A percentile compares a stretch with the other conserved stretches of the same genome.
Evolutionary conservation across 1,140 invertebrate species (phyloP).

Genomic region (Augochlora pura): DNA sequence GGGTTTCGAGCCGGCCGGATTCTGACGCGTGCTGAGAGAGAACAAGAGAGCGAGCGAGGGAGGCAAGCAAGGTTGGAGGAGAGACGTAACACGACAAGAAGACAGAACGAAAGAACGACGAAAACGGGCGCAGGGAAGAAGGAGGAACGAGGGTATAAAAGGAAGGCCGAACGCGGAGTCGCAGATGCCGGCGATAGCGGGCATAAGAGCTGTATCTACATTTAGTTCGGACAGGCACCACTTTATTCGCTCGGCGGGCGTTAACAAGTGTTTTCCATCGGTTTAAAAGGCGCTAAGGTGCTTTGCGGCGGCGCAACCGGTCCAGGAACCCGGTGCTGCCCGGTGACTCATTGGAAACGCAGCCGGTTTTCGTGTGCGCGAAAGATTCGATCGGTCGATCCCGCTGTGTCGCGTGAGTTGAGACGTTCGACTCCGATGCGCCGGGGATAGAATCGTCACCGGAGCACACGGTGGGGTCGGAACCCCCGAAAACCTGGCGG

Average conservation of each 20-base stretch:
- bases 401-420: background rate
- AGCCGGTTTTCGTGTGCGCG: slow-evolving; percentile 42
- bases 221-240: slow-evolving; percentile 75
- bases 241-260: slow-evolving; percentile 74
- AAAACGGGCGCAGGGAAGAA: background rate
- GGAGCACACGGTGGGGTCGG: no score
- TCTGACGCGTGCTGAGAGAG: background rate
- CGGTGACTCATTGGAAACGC: slow-evolving; percentile 51
- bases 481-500: no score
- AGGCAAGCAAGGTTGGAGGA: background rate
- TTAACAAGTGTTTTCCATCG: slow-evolving; percentile 79
- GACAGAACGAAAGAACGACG: background rate
- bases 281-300: slow-evolving; percentile 67
- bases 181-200: slow-evolving; percentile 60
- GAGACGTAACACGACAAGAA: background rate
- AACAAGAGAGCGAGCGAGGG: background rate
- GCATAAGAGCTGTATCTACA: slow-evolving; percentile 78
- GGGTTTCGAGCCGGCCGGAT: background rate
- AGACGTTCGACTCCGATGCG: slow-evolving; percentile 34
- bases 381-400: slow-evolving; percentile 29
- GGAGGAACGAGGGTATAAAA: slow-evolving; percentile 8
- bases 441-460: background rate
- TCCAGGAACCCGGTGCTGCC: slow-evolving; percentile 29
- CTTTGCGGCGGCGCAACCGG: slow-evolving; percentile 61
- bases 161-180: slow-evolving; percentile 43